Evolutionary conservation across 2,113 vertebrate species (phyloP), one percentile per base, ranked within the genome.

Genomic region (Malaclemys terrapin): DNA sequence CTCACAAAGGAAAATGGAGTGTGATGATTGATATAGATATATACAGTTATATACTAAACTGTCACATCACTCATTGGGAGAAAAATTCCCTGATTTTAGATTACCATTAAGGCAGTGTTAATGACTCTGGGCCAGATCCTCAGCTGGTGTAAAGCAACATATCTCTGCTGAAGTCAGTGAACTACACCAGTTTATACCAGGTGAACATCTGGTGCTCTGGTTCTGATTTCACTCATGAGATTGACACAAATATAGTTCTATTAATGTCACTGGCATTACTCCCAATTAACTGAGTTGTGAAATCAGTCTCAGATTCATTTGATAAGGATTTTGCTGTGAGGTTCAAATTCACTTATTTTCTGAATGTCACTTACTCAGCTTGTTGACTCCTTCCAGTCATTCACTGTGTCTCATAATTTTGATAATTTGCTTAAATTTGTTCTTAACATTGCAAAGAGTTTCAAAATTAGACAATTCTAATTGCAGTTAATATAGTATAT

Each of bases 341-440:
- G 47, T 53, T 85, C 42, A 16, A 65, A 75, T 80, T 4, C 54
- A 80, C 76, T 13, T 57, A 22, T 84, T 96, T 78, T 94, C 35
- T 86, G 78, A 88, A 87, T 85, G 38, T 72, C 52, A 8, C 47
- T 5, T 81, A 38, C 56, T 90, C 83, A 88, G 3, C 25, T 85
- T 54, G 50, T 54, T 50, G 53, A 45, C 54, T 85, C 65, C 54
- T 93, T 57, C 69, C 65, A 90, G 27, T 75, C 69, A 12, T 42
- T 87, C 38, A 38, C 56, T 87, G 12, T 47, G 25, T 59, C 56
- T 82, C 49, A 10, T 52, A 2, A 92, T 83, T 88, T 54, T 94
- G 92, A 38, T 38, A 95, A 86, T 47, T 89, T 89, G 2, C 85
- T 91, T 88, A 53, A 94, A 85, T 69, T 87, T 62, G 17, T 90